Evolutionary conservation across 2,797 vertebrate species (phyloP), one percentile per base, ranked within the genome.

Genomic region (Crocidura indochinensis): DNA sequence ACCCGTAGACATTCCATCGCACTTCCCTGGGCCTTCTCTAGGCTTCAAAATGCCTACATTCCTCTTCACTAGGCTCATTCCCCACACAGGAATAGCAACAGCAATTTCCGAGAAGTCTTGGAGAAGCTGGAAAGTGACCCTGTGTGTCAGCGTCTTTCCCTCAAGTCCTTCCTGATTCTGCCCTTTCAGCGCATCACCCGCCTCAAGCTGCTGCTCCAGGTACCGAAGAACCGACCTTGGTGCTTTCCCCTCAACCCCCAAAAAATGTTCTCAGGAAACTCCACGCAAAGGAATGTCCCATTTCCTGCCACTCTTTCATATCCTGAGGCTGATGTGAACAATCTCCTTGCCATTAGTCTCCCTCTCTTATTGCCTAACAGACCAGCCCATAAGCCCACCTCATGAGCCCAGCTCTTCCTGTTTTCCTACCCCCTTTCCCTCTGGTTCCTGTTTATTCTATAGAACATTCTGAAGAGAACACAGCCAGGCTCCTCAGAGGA

Each of bases 121-220:
- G 98, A 99, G 80, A 99, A 97, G 90, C 97, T 99, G 81, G 99
- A 99, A 96, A 98, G 98, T 1, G 99, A 98, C 96, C 97, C 98
- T 1, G 94, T 99, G 53, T 99, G 99, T 95, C 99, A 99, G 80
- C 98, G 99, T 75, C 98, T 99, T 60, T 99, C 99, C 17, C 98
- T 99, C 8, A 99, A 99, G 62, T 99, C 99, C 83, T 99, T 99
- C 95, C 99, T 99, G 27, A 99, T 99, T 67, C 99, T 99, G 56
- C 99, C 99, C 20, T 99, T 99, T 95, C 99, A 99, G 96, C 99
- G 99, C 62, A 99, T 99, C 94, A 99, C 99, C 49, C 98, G 99
- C 15, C 98, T 99, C 78, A 99, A 99, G 93, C 98, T 99, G 88
- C 98, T 99, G 87, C 98, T 99, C 6, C 99, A 99, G 98, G 99